Percentiles rank a stretch among this genome's conserved stretches.
Conservation (phyloP, 2,113 vertebrate species). For the Halcyon malimbica region DNA sequence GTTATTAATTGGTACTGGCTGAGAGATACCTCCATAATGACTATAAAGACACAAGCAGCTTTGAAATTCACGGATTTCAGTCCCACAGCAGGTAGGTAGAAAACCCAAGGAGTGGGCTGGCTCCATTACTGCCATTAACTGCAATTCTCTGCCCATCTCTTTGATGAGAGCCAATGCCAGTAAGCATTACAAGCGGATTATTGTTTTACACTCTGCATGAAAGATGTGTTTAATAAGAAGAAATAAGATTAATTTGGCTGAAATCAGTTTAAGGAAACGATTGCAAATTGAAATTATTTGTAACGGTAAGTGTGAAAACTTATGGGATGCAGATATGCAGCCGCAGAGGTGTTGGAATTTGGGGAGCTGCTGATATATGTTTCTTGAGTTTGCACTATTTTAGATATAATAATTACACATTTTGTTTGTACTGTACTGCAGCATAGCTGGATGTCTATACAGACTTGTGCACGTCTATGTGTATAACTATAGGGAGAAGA, state of each 20-base stretch:
- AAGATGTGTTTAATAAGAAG: slow-evolving; percentile 16
- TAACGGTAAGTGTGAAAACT: neutral
- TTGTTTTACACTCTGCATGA: slow-evolving; percentile 24
- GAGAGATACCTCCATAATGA: neutral
- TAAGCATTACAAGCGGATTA: slow-evolving; percentile 7
- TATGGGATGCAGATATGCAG: neutral
- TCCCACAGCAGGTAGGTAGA: neutral
- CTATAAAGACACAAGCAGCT: neutral
- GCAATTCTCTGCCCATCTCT: neutral
- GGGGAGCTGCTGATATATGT: neutral
- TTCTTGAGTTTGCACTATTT: neutral
- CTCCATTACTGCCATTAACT: neutral
- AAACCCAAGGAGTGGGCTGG: neutral
- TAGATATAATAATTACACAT: neutral
- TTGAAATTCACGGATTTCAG: neutral
- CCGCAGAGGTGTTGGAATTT: neutral
- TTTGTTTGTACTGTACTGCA: neutral
- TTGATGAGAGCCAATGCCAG: neutral
- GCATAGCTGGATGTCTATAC: neutral
- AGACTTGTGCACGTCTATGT: neutral
- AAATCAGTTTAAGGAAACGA: slow-evolving; percentile 30
- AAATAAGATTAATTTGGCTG: slow-evolving; percentile 52
- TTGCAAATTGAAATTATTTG: slow-evolving; percentile 2
- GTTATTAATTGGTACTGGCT: neutral
- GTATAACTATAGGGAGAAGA: neutral